Conservation (phyloP, 1,140 invertebrate species). For the Hycleus phaleratus region DNA sequence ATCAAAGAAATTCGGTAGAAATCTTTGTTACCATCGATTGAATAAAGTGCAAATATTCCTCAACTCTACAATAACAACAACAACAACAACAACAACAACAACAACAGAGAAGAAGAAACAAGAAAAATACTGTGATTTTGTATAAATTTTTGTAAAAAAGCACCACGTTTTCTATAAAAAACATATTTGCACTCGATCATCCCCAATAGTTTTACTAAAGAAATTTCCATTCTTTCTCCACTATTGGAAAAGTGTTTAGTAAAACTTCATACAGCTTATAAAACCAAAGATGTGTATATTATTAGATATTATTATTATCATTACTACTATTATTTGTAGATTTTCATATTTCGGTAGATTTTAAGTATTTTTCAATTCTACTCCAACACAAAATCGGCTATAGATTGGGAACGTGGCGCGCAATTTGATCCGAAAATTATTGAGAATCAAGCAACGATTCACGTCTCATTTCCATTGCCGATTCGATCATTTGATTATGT, state of each 20-base stretch:
- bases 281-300: neutral
- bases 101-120: neutral
- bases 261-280: neutral
- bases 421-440: too few species aligned
- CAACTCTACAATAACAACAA: neutral
- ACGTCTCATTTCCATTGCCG: too few species aligned
- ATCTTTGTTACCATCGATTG: conserved; percentile 13
- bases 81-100: too few species aligned
- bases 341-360: too few species aligned
- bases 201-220: neutral
- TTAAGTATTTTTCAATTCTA: too few species aligned
- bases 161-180: neutral
- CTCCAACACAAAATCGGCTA: too few species aligned
- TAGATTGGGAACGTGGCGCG: too few species aligned
- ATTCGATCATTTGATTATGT: too few species aligned
- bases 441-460: too few species aligned
- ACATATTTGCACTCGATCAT: neutral
- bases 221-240: neutral
- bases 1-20: neutral
- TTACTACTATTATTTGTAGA: too few species aligned
- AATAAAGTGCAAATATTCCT: conserved; percentile 23
- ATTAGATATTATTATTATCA: too few species aligned
- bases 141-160: too few species aligned
- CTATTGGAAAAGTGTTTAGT: neutral
- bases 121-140: conserved; percentile 11